Conservation (phyloP, 2,797 vertebrate genomes). For the Gymnoscopelus braueri region DNA sequence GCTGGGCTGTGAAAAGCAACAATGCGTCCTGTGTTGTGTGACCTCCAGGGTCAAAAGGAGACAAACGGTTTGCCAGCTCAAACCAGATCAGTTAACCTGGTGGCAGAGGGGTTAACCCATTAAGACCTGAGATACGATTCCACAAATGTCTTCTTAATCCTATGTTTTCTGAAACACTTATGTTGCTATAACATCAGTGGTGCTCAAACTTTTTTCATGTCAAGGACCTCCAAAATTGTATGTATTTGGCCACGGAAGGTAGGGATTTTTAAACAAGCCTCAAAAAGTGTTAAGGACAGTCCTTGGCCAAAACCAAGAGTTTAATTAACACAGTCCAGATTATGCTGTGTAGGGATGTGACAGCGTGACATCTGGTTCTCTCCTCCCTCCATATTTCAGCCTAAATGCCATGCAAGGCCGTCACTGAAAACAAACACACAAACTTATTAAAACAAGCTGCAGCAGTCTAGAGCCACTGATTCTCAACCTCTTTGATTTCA, state of each 20-base stretch:
- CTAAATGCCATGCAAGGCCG: background rate
- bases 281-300: slow-evolving; percentile 30
- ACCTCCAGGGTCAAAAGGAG: slow-evolving; percentile 45
- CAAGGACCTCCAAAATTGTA: too few relatives aligned
- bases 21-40: slow-evolving; percentile 2
- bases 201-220: too few relatives aligned
- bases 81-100: slow-evolving; percentile 16
- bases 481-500: too few relatives aligned
- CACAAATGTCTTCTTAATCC: too few relatives aligned
- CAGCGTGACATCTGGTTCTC: slow-evolving; percentile 30
- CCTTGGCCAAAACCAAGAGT: background rate
- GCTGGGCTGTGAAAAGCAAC: background rate
- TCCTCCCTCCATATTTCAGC: background rate
- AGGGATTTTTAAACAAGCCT: slow-evolving; percentile 18
- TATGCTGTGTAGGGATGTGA: background rate
- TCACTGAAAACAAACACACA: too few relatives aligned
- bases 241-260: too few relatives aligned
- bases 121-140: background rate
- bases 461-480: too few relatives aligned
- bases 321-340: background rate
- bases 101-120: slow-evolving; percentile 7
- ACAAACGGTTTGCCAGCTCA: slow-evolving; percentile 15
- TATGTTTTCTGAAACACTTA: too few relatives aligned
- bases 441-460: too few relatives aligned
- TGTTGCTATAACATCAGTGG: too few relatives aligned